These are phyloP conservation scores for Spermophilus dauricus DNA, from an alignment of 2,113 vertebrate species.

Conservation along the genomic window DNA sequence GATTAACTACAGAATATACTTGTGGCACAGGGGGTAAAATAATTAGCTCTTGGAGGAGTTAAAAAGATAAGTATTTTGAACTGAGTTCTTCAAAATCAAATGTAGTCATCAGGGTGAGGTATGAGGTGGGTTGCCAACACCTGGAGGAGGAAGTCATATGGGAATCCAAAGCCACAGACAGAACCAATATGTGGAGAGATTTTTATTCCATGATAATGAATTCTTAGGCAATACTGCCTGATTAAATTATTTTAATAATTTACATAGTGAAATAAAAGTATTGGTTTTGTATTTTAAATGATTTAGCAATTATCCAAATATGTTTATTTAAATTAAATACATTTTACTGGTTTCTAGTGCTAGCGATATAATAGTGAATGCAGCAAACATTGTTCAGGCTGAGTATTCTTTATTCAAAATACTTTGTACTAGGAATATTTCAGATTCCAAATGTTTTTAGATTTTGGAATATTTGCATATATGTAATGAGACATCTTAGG, in stretches of 20 bases:
- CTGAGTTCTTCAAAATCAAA: neutral
- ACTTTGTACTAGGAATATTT: neutral
- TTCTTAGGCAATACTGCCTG: neutral
- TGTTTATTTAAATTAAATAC: neutral
- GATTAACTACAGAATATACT: neutral
- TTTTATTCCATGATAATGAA: neutral
- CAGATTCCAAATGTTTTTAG: too few species aligned
- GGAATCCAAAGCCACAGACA: neutral
- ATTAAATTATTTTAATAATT: neutral
- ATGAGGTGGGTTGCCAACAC: neutral
- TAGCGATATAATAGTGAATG: neutral
- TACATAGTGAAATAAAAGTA: neutral
- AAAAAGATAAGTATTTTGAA: neutral
- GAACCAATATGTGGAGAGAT: neutral
- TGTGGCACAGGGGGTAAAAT: neutral
- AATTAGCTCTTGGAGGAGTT: neutral
- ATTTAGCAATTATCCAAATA: neutral
- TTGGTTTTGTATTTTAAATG: constrained; percentile 7
- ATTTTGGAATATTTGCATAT: neutral
- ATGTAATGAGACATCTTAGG: neutral
- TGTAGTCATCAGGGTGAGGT: neutral
- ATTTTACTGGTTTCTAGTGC: neutral
- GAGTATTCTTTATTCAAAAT: neutral
- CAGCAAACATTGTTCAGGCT: neutral
- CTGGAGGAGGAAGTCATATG: neutral